Conservation (phyloP, 2,797 vertebrate species). For the Miichthys miiuy region DNA sequence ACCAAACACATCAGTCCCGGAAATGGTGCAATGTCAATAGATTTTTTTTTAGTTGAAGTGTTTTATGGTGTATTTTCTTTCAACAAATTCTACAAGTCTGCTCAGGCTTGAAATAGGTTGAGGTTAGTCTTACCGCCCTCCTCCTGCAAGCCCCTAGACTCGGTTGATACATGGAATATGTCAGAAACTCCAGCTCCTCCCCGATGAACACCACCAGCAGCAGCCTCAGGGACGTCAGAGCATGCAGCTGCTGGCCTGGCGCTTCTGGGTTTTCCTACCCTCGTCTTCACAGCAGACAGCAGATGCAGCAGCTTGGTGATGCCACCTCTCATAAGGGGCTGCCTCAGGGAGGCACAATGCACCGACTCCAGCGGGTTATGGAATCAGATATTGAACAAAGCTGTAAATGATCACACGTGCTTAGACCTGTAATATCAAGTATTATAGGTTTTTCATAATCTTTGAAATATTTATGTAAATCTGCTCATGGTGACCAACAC, state of each 20-base stretch:
- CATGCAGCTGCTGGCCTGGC: slow-evolving; percentile 64
- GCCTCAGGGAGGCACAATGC: slow-evolving; percentile 34
- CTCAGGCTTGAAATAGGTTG: slow-evolving; percentile 53
- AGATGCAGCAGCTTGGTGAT: slow-evolving; percentile 64
- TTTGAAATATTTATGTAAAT: background rate
- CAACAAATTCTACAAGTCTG: slow-evolving; percentile 28
- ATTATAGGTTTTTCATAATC: background rate
- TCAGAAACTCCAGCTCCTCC: slow-evolving; percentile 63
- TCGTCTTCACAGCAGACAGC: slow-evolving; percentile 52
- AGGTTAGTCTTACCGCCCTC: slow-evolving; percentile 39
- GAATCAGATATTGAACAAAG: slow-evolving; percentile 35
- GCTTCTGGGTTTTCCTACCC: slow-evolving; percentile 56
- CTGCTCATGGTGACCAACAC: too few relatives aligned
- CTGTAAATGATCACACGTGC: slow-evolving; percentile 15
- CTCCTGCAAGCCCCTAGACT: slow-evolving; percentile 46
- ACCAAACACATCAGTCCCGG: slow-evolving; percentile 5
- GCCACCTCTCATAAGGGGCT: slow-evolving; percentile 62
- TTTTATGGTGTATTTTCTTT: slow-evolving; percentile 42
- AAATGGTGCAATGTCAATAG: slow-evolving; percentile 33
- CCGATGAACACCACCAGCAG: slow-evolving; percentile 67
- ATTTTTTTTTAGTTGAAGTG: slow-evolving; percentile 15
- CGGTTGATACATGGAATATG: slow-evolving; percentile 66
- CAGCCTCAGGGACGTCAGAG: slow-evolving; percentile 61
- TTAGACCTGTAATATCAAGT: background rate
- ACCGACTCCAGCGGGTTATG: slow-evolving; percentile 24